Evolutionary conservation across 2,888 invertebrate species (phyloP).

Genomic region (Tupiocoris notatus): DNA sequence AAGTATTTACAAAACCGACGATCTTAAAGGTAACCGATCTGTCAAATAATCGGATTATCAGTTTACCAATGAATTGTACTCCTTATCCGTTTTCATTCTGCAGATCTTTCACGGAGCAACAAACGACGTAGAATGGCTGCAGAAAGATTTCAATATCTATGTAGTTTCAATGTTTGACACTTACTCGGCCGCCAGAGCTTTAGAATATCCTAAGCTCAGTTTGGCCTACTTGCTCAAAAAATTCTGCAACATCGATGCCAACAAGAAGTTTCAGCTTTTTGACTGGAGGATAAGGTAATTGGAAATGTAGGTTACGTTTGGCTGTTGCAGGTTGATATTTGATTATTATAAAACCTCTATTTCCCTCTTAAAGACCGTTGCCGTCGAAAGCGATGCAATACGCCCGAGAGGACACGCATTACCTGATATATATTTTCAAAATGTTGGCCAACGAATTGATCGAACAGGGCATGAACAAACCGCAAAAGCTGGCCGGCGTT

Average conservation of each 20-base stretch:
- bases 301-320: too few relatives aligned
- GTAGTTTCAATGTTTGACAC: slow-evolving; percentile 98
- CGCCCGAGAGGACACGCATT: slow-evolving; percentile 93
- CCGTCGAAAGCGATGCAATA: slow-evolving; percentile 77
- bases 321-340: too few relatives aligned
- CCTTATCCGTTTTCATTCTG: slow-evolving; percentile 45
- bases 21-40: slow-evolving; percentile 81
- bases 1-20: slow-evolving; percentile 83
- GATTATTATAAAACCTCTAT: too few relatives aligned
- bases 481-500: slow-evolving; percentile 67
- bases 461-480: slow-evolving; percentile 62
- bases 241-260: slow-evolving; percentile 74
- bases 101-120: slow-evolving; percentile 91
- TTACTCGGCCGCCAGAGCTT: slow-evolving; percentile 75
- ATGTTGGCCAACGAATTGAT: slow-evolving; percentile 72
- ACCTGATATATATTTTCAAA: slow-evolving; percentile 85
- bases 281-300: slow-evolving; percentile 93
- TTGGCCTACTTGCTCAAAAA: slow-evolving; percentile 73
- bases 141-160: slow-evolving; percentile 91
- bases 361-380: slow-evolving; percentile 65
- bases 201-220: slow-evolving; percentile 70
- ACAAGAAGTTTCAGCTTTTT: slow-evolving; percentile 90
- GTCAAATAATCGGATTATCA: too few relatives aligned
- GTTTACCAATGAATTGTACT: too few relatives aligned
- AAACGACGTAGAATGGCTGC: slow-evolving; percentile 87